These are phyloP conservation scores for Oxystoma pomonae DNA, from an alignment of 2,888 invertebrate species.

Conservation along the genomic window DNA sequence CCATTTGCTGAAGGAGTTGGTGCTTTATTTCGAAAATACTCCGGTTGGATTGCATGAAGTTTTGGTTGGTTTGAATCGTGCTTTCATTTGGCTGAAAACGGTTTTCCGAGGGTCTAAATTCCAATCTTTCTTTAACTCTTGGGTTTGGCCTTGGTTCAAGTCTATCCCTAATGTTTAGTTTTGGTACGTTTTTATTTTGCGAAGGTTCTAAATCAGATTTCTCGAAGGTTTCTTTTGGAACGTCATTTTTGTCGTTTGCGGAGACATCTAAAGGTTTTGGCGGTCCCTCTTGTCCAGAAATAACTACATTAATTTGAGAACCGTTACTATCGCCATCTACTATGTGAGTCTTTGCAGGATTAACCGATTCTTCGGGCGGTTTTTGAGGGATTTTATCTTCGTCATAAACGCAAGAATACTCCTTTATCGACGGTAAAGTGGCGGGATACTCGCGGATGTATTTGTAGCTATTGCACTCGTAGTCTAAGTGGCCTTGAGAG, in stretches of 20 bases:
- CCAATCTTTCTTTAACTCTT: too few relatives aligned
- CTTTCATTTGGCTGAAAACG: not conserved
- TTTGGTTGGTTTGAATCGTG: not conserved
- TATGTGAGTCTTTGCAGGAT: too few relatives aligned
- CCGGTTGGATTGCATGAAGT: not conserved
- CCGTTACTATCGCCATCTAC: too few relatives aligned
- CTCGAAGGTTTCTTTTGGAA: too few relatives aligned
- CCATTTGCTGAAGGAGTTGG: not conserved
- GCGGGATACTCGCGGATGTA: slow-evolving; percentile 34
- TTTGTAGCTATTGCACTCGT: slow-evolving; percentile 32
- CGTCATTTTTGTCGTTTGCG: too few relatives aligned
- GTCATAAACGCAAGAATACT: not conserved
- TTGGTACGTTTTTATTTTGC: too few relatives aligned
- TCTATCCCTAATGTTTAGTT: not conserved
- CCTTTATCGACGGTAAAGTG: slow-evolving; percentile 24
- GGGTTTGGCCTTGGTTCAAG: not conserved
- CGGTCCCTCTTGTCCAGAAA: too few relatives aligned
- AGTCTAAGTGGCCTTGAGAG: slow-evolving; percentile 44
- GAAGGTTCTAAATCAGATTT: too few relatives aligned
- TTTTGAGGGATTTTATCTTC: not conserved
- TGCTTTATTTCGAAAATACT: not conserved
- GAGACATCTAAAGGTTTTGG: too few relatives aligned
- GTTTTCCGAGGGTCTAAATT: too few relatives aligned
- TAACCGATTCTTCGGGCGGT: too few relatives aligned
- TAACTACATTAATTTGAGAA: too few relatives aligned